Base-by-base conservation (phyloP, 2,888 invertebrate genomes). In the Acleris literana region DNA sequence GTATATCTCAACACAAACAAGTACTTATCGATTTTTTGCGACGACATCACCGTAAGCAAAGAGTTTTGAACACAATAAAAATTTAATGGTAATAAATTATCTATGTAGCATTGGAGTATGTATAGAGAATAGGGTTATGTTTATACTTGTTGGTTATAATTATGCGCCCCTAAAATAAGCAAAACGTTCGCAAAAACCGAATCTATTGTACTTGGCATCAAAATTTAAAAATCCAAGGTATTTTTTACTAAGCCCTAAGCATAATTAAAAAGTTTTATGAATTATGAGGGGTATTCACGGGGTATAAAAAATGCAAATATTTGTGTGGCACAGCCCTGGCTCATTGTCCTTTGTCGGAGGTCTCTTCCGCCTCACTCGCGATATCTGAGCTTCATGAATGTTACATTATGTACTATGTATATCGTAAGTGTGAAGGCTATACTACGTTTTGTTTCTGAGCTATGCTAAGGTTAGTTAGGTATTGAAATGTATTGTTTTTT, bases 321-420 rank as follows among this genome's bases (percentile, higher is more conserved):
- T 77, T 73, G 72, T 70, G 66, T 62, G 66, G 66, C 61, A 70
- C 82, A 85, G 72, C 88, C 88, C 88, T 88, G 63, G 81, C 81
- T 88, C 87, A 88, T 89, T 87, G 89, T 84, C 87, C 90, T 90
- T 88, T 89, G 90, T 88, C 83, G 86, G 83, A 85, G 87, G 84
- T 85, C 85, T 87, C 86, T 91, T 89, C 90, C 89, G 91, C 86
- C 83, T 83, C 88, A 88, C 86, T 81, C 84, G 80, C 82, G 83
- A 80, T 88, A 88, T 87, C 86, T 86, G 77, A 74, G 75, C 80
- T 82, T 84, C 82, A 83, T 84, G 82, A 83, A 80, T 72, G 66
- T 62, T 66, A 66, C 61, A 61, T 64, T 64, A 59, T 62, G 61
- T 66, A 66, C 64, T 68, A 44, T 61, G 52, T 69, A 63, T 67